Percentiles rank a stretch among this genome's conserved stretches.
These are phyloP conservation scores for Alosa alosa DNA, from an alignment of 2,113 vertebrate genomes.

Conservation along the genomic window DNA sequence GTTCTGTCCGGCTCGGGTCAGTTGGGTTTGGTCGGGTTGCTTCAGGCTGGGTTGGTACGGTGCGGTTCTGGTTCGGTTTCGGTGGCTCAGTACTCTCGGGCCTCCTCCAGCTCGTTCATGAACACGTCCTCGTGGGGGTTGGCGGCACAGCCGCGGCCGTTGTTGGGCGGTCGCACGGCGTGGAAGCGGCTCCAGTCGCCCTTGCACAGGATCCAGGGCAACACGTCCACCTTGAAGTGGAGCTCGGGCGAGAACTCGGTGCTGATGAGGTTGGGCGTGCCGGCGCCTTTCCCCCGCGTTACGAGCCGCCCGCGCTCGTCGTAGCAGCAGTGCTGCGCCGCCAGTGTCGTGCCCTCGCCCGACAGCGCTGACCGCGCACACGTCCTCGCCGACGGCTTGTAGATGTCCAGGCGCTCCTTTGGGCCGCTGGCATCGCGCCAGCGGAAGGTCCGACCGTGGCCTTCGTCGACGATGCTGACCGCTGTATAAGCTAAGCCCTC, in stretches of 20 bases:
- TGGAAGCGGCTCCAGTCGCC: conserved; percentile 94
- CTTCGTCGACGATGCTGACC: conserved; percentile 77
- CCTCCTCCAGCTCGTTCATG: conserved; percentile 87
- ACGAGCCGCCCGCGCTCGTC: conserved; percentile 79
- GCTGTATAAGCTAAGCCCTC: conserved; percentile 74
- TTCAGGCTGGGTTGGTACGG: not conserved
- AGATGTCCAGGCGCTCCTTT: conserved; percentile 84
- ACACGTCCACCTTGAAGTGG: conserved; percentile 88
- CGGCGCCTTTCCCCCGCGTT: conserved; percentile 86
- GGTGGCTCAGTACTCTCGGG: conserved; percentile 81
- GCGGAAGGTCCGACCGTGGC: conserved; percentile 71
- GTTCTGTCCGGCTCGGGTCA: not conserved
- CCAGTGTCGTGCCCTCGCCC: conserved; percentile 77
- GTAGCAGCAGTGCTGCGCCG: conserved; percentile 89
- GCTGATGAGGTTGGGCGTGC: conserved; percentile 85
- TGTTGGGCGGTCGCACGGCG: conserved; percentile 81
- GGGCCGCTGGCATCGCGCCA: conserved; percentile 86
- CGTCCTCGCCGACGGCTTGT: conserved; percentile 82
- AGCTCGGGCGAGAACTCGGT: conserved; percentile 87
- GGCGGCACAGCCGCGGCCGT: conserved; percentile 75
- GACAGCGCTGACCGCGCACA: conserved; percentile 87
- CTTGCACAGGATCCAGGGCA: conserved; percentile 93
- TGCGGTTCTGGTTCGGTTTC: not conserved
- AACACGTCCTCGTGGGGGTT: conserved; percentile 84
- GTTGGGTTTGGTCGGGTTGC: not conserved